Conservation (phyloP, 2,797 vertebrate species). For the Bovichtus diacanthus region DNA sequence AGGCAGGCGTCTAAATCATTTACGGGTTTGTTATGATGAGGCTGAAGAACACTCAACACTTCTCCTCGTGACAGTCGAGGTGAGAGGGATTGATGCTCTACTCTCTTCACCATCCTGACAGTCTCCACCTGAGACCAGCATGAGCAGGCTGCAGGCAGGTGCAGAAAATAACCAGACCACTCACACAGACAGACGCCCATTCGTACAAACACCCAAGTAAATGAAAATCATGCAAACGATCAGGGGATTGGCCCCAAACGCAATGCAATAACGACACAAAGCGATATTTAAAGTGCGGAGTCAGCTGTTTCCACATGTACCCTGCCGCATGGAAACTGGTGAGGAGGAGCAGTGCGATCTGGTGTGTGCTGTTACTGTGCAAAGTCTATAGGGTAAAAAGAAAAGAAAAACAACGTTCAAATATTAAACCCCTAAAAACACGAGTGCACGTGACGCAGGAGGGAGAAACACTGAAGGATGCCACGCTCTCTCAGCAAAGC, state of each 20-base stretch:
- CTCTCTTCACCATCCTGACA: not conserved
- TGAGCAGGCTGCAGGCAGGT: conserved; percentile 11
- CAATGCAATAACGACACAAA: conserved; percentile 43
- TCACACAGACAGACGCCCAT: conserved; percentile 17
- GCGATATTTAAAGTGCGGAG: conserved; percentile 40
- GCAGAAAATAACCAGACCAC: conserved; percentile 13
- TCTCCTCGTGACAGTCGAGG: conserved; percentile 10
- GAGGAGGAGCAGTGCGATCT: conserved; percentile 4
- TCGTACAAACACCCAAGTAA: conserved; percentile 32
- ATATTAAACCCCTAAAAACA: conserved; percentile 36
- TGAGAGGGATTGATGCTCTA: conserved; percentile 27
- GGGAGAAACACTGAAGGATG: conserved; percentile 60
- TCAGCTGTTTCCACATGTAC: conserved; percentile 47
- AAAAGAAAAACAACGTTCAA: conserved; percentile 16
- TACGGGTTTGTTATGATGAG: conserved; percentile 33
- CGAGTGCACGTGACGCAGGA: conserved; percentile 37
- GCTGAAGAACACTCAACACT: conserved; percentile 21
- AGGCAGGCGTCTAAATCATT: conserved; percentile 9
- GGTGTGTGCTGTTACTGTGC: not conserved
- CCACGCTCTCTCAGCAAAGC: conserved; percentile 66
- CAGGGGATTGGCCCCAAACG: conserved; percentile 47
- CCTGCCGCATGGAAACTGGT: conserved; percentile 33
- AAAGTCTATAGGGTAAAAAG: conserved; percentile 5
- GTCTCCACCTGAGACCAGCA: conserved; percentile 44
- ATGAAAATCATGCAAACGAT: conserved; percentile 45